These are phyloP conservation scores for Galleria mellonella DNA, from an alignment of 1,140 invertebrate species.

Conservation along the genomic window DNA sequence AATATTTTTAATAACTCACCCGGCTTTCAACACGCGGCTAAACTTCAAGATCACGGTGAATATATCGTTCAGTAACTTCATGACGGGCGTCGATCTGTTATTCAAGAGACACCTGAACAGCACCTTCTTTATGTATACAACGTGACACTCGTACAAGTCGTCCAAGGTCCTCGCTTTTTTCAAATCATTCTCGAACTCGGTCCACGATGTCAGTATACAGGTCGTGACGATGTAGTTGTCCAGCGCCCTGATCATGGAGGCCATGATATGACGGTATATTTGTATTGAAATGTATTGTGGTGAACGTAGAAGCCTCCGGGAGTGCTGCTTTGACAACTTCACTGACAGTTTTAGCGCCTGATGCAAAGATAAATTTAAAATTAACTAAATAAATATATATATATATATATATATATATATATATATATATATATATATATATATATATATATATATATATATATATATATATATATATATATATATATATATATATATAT, in stretches of 20 bases:
- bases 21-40: conserved; percentile 70
- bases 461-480: too few species aligned
- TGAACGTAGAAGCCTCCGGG: conserved; percentile 66
- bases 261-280: conserved; percentile 81
- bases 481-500: too few species aligned
- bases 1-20: too few species aligned
- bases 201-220: conserved; percentile 82
- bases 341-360: conserved; percentile 73
- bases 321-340: conserved; percentile 68
- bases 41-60: conserved; percentile 83
- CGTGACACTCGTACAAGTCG: conserved; percentile 80
- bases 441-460: too few species aligned
- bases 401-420: too few species aligned
- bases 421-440: too few species aligned
- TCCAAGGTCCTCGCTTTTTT: conserved; percentile 78
- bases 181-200: conserved; percentile 80
- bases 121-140: conserved; percentile 82
- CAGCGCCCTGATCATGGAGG: conserved; percentile 81
- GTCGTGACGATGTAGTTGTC: conserved; percentile 83
- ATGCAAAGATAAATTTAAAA: too few species aligned
- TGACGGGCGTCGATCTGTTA: conserved; percentile 78
- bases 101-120: conserved; percentile 82
- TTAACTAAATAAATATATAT: too few species aligned
- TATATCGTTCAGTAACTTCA: conserved; percentile 78
- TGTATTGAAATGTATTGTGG: conserved; percentile 79